Evolutionary conservation across 1,140 invertebrate genomes (phyloP), one percentile per base, ranked within the genome.

Genomic region (Drosophila kikkawai): DNA sequence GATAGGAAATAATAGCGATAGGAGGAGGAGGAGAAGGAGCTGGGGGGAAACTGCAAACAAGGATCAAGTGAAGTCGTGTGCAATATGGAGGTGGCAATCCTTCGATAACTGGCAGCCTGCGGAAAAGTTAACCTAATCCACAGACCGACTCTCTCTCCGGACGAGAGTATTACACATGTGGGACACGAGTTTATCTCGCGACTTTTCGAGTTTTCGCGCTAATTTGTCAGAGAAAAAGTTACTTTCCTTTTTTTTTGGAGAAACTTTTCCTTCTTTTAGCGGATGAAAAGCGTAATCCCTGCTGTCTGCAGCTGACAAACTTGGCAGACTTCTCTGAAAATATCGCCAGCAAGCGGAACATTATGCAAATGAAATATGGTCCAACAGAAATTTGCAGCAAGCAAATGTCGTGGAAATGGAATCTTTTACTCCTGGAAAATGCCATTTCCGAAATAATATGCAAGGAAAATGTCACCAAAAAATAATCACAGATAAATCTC

Each of bases 311-410:
- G 68, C 44, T 73, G 67, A 37, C 53, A 60, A 71, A 73, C 53
- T 73, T 59, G 76, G 41, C 69, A 58, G 57, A 47, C 61, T 48
- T 41, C 63, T 75, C 55, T 63, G 15, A 63, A 63, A 77, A 83
- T 83, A 68, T 55, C 55, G 36, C 22, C 48, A 57, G 60, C 48
- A 22, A 66, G 67, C 29, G 29, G 37, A 29, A 37, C 41, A 55
- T 80, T 87, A 87, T 87, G 84, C 80, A 88, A 87, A 87, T 87
- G 78, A 75, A 70, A 86, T 69, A 86, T 79, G 66, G 55, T 63
- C 57, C 51, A 50, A 64, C 60, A 78, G 22, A 22, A 22, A 22
- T 82, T 82, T 75, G 63, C 59, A 55, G 47, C 61, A 81, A 75
- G 80, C 73, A 77, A 87, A 76, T 80, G 68, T 39, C 55, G 44